A percentile compares a stretch with the other conserved stretches of the same genome.
phyloP scores from a whole-genome alignment of 2,113 vertebrate genomes.

The crab-eating macaque (Macaca fascicularis) region T2T-MFA8v1.1 NC_088375.1:227784501-227785000 shows the following conservation, averaged over 20 bases:
- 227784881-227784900: background rate
- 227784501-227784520: conserved; percentile 76
- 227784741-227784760: background rate
- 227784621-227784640: background rate
- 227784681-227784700: rapidly evolving
- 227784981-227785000: background rate
- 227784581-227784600: conserved; percentile 2
- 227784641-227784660: rapidly evolving
- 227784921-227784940: background rate
- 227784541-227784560: conserved; percentile 64
- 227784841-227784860: background rate
- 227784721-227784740: background rate
- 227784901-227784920: background rate
- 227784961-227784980: background rate
- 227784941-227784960: background rate
- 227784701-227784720: background rate
- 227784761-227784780: background rate
- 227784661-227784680: background rate
- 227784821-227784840: background rate
- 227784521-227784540: conserved; percentile 89
- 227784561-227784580: background rate
- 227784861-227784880: background rate
- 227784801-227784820: background rate
- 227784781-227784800: background rate
- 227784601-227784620: background rate